Base-by-base conservation (phyloP, 2,797 vertebrate species). In the Sus cebifrons region DNA sequence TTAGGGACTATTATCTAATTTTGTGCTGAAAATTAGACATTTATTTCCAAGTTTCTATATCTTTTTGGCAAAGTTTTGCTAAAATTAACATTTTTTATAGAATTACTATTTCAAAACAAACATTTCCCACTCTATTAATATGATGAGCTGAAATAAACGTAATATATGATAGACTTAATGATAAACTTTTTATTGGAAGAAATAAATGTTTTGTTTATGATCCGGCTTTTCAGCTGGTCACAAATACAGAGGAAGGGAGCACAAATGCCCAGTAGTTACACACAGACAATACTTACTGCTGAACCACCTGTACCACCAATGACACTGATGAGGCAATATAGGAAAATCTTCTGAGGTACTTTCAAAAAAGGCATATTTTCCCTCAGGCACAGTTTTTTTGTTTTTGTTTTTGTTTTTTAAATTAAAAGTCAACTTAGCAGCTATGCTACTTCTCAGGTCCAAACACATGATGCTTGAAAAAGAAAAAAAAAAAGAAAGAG, bases 391-490 rank as follows among this genome's bases (percentile, higher is more conserved):
- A 65, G 92, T 94, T 90, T 89, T 44, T 44, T 44, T 44, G 32
- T 32, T 32, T 32, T 36, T 36, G 36, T 36, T 36, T 36, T 36
- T 36, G 36, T 49, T 49, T 49, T 49, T 49, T 49, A 49, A 49
- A 94, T 82, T 32, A 92, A 96, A 97, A 97, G 93, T 88, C 65
- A 90, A 77, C 94, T 95, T 29, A 97, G 97, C 92, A 97, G 92
- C 94, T 97, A 90, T 83, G 21, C 71, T 49, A 89, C 21, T 92
- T 96, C 52, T 96, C 88, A 92, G 90, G 56, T 97, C 94, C 87
- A 89, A 92, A 96, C 56, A 88, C 14, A 93, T 60, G 64, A 90
- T 71, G 62, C 49, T 95, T 88, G 60, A 6, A 86, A 52, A 71
- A 52, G 21, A 65, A 58, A 52, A 70, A 18, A 18, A 58, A 44